Evolutionary conservation across 2,797 vertebrate genomes (phyloP).

Genomic region (Sebastiscus tertius): DNA sequence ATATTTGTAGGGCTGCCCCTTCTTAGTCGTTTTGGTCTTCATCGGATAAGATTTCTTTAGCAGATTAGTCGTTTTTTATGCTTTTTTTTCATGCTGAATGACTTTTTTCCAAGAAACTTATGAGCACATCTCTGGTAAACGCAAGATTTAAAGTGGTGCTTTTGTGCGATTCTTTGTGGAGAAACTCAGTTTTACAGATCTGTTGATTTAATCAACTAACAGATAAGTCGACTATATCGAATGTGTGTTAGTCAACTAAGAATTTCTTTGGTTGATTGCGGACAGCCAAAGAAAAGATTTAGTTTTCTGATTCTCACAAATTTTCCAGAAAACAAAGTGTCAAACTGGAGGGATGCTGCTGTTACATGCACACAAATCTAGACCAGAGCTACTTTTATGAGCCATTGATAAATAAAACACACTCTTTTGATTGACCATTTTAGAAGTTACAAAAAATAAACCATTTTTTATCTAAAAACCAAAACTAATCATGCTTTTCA

Average conservation of each 20-base stretch:
- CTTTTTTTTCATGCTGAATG: no score
- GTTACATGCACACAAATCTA: background rate
- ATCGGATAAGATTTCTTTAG: no score
- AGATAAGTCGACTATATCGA: no score
- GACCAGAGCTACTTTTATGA: background rate
- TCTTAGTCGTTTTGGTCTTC: no score
- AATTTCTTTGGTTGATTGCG: background rate
- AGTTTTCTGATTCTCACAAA: background rate
- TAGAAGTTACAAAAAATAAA: background rate
- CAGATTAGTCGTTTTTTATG: no score
- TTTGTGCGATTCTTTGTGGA: no score
- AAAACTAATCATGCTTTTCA: background rate
- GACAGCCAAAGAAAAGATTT: background rate
- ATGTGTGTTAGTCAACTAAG: background rate
- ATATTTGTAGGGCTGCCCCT: no score
- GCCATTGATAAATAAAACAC: background rate
- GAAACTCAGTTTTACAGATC: no score
- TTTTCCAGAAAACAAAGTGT: background rate
- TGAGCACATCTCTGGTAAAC: no score
- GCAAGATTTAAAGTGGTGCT: no score
- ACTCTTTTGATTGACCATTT: background rate
- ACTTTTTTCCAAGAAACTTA: no score
- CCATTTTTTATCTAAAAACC: background rate
- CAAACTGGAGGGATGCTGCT: background rate
- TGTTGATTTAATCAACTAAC: no score